These are phyloP conservation scores for Anoplius nigerrimus DNA, from an alignment of 2,888 invertebrate species.

Conservation along the genomic window DNA sequence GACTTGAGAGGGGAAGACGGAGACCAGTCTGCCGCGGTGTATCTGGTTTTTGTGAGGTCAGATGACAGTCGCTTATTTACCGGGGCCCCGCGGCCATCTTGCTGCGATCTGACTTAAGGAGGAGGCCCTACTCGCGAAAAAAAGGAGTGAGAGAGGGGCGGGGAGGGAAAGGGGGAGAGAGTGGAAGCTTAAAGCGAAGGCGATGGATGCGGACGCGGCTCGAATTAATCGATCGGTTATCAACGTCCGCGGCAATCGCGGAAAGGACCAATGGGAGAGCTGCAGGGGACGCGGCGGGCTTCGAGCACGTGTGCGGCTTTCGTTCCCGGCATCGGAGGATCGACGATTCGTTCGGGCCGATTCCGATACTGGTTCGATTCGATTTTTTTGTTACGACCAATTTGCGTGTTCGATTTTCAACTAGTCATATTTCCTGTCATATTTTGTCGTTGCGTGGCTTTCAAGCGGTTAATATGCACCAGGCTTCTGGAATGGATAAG, in stretches of 20 bases:
- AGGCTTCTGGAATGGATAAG: no score
- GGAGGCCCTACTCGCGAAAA: slow-evolving; percentile 51
- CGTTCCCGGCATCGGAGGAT: neutral
- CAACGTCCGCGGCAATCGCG: slow-evolving; percentile 57
- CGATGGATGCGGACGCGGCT: slow-evolving; percentile 59
- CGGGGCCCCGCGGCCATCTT: slow-evolving; percentile 72
- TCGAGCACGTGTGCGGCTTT: neutral
- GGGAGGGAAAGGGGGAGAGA: slow-evolving; percentile 42
- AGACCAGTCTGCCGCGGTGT: slow-evolving; percentile 70
- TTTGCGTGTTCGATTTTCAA: no score
- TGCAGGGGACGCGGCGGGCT: neutral
- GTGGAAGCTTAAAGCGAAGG: slow-evolving; percentile 42
- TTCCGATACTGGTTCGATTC: no score
- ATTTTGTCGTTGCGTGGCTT: no score
- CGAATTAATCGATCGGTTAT: slow-evolving; percentile 72
- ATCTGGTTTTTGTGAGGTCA: slow-evolving; percentile 74
- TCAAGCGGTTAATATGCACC: no score
- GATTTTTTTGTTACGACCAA: no score
- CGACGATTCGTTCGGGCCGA: neutral
- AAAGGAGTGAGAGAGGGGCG: slow-evolving; percentile 22
- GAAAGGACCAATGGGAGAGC: slow-evolving; percentile 32
- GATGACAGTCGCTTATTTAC: slow-evolving; percentile 75
- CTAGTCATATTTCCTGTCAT: no score
- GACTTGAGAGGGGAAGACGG: slow-evolving; percentile 37
- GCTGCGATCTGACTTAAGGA: slow-evolving; percentile 71